Evolutionary conservation across 2,797 vertebrate species (phyloP).

Genomic region (Halcyon badia): DNA sequence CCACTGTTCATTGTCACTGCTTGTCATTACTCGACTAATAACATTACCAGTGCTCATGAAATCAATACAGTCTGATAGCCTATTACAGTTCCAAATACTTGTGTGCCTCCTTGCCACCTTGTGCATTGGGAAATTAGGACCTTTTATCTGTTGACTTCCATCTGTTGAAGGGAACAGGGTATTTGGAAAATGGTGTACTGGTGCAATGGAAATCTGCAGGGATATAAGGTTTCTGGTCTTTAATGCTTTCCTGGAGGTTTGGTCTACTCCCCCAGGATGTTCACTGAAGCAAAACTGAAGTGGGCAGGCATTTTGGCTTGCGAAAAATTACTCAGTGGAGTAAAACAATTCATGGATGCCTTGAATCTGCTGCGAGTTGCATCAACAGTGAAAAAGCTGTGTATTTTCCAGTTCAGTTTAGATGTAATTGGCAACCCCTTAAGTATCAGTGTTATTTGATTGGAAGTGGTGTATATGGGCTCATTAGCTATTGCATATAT

Average conservation of each 20-base stretch:
- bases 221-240: background rate
- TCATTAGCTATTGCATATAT: background rate
- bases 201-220: background rate
- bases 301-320: background rate
- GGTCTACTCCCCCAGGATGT: background rate
- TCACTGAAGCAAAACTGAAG: conserved; percentile 2
- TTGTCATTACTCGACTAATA: conserved; percentile 71
- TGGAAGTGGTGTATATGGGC: background rate
- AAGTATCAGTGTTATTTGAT: background rate
- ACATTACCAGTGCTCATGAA: conserved; percentile 69
- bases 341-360: background rate
- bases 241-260: background rate
- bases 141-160: conserved; percentile 14
- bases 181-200: background rate
- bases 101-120: conserved; percentile 28
- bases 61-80: conserved; percentile 82
- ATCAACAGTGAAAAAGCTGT: background rate
- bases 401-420: background rate
- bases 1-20: conserved; percentile 71
- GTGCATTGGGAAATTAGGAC: background rate
- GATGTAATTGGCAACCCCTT: background rate
- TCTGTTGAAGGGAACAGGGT: background rate
- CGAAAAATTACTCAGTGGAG: background rate
- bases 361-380: background rate
- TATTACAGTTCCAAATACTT: background rate